Base-by-base conservation (phyloP, 2,797 vertebrate species). In the Microctenopoma stevenorrisi region DNA sequence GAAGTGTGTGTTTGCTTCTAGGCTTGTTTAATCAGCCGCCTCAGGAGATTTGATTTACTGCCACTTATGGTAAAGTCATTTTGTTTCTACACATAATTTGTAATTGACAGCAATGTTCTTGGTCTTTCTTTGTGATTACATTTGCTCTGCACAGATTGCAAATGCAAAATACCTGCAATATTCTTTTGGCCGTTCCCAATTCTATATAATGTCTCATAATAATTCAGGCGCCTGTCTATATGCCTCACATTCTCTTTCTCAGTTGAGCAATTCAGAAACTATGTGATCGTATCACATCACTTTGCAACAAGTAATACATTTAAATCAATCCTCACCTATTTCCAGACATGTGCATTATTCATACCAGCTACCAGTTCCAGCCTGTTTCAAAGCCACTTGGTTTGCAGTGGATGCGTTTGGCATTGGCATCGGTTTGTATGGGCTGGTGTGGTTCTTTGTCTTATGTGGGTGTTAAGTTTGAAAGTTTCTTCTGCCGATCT, bases 281-380 rank as follows among this genome's bases (percentile, higher is more conserved):
- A 61, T 70, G 72, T 56, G 59, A 85, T 81, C 50, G 49, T 58
- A 80, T 86, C 68, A 66, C 84, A 84, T 81, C 76, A 75, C 72
- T 89, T 83, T 77, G 66, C 54, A 72, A 71, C 79, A 70, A 77
- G 69, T 76, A 78, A 85, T 84, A 81, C 80, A 82, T 85, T 82
- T 78, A 80, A 84, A 85, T 81, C 74, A 70, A 18, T 72, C 66
- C 71, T 72, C 54, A 67, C 72, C 75, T 83, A 56, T 84, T 74
- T 75, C 63, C 43, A 64, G 61, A 13, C 66, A 25, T 58, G 55
- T 78, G 69, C 44, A 72, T 84, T 88, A 79, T 88, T 84, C 76
- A 87, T 66, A 46, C 51, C 51, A 46, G 55, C 48, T 8, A 47
- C 50, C 47, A 10, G 52, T 74, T 77, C 60, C 61, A 63, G 64